Percentiles rank a stretch among this genome's conserved stretches.
Conservation (phyloP, 2,888 invertebrate species). For the Cephus runcator region DNA sequence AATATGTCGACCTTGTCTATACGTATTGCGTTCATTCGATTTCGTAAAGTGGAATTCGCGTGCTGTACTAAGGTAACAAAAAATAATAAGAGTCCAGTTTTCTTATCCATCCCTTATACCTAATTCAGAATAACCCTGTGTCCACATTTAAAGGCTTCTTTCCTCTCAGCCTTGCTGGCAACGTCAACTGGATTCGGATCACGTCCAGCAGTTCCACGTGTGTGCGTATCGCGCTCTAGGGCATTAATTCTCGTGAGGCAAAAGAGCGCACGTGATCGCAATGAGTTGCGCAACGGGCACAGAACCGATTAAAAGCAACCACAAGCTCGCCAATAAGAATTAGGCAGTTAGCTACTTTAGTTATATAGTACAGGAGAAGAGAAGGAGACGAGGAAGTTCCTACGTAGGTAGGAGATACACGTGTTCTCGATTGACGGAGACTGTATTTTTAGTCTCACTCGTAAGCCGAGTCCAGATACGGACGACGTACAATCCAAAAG, state of each 20-base stretch:
- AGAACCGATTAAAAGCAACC: not conserved
- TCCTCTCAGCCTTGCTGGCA: not conserved
- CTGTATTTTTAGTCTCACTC: not conserved
- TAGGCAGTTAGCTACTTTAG: not conserved
- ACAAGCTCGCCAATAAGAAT: not conserved
- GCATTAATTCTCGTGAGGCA: not conserved
- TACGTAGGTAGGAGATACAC: not conserved
- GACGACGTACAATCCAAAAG: not conserved
- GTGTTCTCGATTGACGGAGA: not conserved
- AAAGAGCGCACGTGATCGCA: not conserved
- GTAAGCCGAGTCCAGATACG: not conserved
- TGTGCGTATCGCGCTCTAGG: not conserved
- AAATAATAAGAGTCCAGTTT: not conserved
- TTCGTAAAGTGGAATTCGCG: not conserved
- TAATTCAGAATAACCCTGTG: not conserved
- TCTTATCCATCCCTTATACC: not conserved
- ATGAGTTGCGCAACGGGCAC: not conserved
- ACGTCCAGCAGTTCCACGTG: not conserved
- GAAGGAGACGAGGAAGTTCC: not conserved
- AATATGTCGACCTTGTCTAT: not conserved
- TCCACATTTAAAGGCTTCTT: not conserved
- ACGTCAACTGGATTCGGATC: not conserved
- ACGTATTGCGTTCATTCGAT: not conserved
- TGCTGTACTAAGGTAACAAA: not conserved
- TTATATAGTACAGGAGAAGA: not conserved